Evolutionary conservation across 2,888 invertebrate genomes (phyloP), one percentile per base, ranked within the genome.

Genomic region (Drosophila falleni): DNA sequence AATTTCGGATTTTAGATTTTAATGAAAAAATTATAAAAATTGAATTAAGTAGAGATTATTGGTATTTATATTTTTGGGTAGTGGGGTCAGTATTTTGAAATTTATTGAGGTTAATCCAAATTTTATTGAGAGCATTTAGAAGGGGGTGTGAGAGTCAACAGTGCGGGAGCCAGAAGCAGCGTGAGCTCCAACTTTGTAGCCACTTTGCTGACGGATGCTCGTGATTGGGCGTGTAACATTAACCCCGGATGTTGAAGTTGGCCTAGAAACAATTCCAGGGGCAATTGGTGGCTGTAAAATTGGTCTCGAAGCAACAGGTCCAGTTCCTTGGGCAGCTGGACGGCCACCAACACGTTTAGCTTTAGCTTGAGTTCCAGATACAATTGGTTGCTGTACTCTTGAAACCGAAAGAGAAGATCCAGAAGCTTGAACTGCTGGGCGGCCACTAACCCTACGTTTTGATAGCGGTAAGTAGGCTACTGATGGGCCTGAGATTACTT

Each of bases 61-160:
- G 2, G 6, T 37, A n/a, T n/a, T n/a, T 6, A 2, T n/a, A 37
- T 37, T n/a, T n/a, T 5, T 37, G n/a, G 1, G 37, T n/a, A 6
- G 37, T 6, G 23, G 19, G 42, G 42, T 23, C 13, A 42, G 11
- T 13, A 35, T 10, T 19, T 19, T 13, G 19, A 33, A 31, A 49
- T 31, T 31, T 31, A 49, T 15, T 11, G 10, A 10, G 10, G 31
- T 50, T 13, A 50, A 0, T 11, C n/a, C 5, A 10, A 19, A 37
- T 35, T 50, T 8, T 6, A 33, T 53, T 53, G 16, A 19, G 2
- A 31, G 2, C 19, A 42, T 42, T 76, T 60, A 75, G 46, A 66
- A 66, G 10, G 64, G 73, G 11, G 42, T 47, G 10, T 61, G 33
- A 5, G 42, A 10, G 5, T 50, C 61, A 49, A 58, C 41, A 4